phyloP scores from a whole-genome alignment of 2,797 vertebrate species.

The Acrossocheilus wenchowensis region DNA sequence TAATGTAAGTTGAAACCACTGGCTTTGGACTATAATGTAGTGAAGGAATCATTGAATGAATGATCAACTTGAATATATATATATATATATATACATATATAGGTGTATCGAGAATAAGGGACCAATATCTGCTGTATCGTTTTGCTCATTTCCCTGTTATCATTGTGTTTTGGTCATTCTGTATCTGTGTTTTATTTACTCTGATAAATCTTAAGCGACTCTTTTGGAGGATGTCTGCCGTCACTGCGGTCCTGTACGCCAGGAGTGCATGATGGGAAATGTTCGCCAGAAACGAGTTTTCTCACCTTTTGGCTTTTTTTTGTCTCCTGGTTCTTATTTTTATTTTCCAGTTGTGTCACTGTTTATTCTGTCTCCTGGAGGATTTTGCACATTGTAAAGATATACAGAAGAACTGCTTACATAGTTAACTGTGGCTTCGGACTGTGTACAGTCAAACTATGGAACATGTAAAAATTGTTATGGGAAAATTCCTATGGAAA shows the following conservation, averaged over 20 bases:
- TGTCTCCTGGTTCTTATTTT: conserved; percentile 36
- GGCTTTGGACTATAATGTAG: conserved; percentile 46
- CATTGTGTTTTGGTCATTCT: conserved; percentile 60
- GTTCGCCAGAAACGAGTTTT: conserved; percentile 12
- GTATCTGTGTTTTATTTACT: conserved; percentile 39
- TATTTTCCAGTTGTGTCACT: conserved; percentile 66
- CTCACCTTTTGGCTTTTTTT: neutral
- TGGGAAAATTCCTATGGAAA: conserved; percentile 97
- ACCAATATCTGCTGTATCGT: conserved; percentile 88
- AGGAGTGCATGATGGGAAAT: conserved; percentile 29
- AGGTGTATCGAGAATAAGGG: conserved; percentile 83
- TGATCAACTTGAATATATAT: conserved; percentile 73
- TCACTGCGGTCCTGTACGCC: neutral
- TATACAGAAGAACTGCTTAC: conserved; percentile 84
- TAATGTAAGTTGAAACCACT: conserved; percentile 69
- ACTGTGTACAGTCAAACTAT: conserved; percentile 96
- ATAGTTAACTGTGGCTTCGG: conserved; percentile 97
- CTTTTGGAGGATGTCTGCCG: neutral
- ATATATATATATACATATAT: conserved; percentile 17
- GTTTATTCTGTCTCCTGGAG: conserved; percentile 80
- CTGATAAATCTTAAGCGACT: neutral
- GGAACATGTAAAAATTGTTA: conserved; percentile 86
- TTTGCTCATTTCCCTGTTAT: conserved; percentile 71
- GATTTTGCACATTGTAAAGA: conserved; percentile 99
- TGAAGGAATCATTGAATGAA: conserved; percentile 54